Percentiles rank a stretch among this genome's conserved stretches.
These are phyloP conservation scores for Phodopus roborovskii DNA, from an alignment of 2,113 vertebrate genomes.

Conservation along the genomic window DNA sequence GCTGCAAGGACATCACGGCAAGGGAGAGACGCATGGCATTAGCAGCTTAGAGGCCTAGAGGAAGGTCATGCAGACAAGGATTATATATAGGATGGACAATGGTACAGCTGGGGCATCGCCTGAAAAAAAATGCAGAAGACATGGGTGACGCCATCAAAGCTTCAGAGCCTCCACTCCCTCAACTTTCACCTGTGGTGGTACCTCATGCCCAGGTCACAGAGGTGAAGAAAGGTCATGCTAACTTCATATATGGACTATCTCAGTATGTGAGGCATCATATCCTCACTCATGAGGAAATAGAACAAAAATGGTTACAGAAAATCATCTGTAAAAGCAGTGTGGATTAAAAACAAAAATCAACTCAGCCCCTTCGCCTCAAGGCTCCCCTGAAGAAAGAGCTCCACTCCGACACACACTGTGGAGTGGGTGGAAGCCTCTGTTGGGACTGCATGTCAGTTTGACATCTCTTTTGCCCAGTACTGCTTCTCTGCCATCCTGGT, in stretches of 20 bases:
- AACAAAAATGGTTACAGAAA: background rate
- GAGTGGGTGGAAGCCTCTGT: rapidly evolving
- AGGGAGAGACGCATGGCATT: background rate
- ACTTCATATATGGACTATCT: background rate
- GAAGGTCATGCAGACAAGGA: background rate
- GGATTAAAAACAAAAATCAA: background rate
- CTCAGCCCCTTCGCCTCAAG: background rate
- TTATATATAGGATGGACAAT: background rate
- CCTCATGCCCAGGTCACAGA: background rate
- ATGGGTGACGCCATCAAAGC: background rate
- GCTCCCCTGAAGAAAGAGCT: background rate
- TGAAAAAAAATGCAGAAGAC: background rate
- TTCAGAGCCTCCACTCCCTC: background rate
- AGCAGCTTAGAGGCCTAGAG: background rate
- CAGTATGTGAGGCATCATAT: background rate
- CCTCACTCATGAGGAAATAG: too few species aligned
- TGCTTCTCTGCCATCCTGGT: background rate
- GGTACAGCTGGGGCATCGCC: too few species aligned
- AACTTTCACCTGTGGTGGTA: background rate
- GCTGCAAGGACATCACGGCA: background rate
- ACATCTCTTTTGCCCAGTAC: background rate
- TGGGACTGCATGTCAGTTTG: rapidly evolving
- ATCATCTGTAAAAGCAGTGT: background rate
- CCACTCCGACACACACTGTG: background rate
- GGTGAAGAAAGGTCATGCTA: background rate